A percentile compares a stretch with the other conserved stretches of the same genome.
Conservation (phyloP, 2,888 invertebrate species). For the Drosophila prolongata region DNA sequence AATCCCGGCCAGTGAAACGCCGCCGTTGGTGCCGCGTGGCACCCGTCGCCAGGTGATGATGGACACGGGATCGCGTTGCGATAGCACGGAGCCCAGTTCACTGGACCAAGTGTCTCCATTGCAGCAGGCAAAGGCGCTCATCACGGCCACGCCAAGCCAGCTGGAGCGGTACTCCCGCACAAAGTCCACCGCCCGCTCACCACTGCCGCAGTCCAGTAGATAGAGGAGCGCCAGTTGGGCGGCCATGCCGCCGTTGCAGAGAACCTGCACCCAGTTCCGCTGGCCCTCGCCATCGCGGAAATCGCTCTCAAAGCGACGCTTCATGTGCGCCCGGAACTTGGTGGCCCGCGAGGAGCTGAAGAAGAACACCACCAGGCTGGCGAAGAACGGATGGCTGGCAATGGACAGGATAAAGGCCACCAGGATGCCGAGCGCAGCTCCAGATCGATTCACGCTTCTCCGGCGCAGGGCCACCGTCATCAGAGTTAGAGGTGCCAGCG, state of each 20-base stretch:
- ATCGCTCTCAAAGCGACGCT: constrained; percentile 90
- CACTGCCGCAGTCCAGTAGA: constrained; percentile 91
- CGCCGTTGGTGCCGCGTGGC: constrained; percentile 95
- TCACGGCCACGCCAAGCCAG: constrained; percentile 92
- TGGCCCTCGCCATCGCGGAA: constrained; percentile 93
- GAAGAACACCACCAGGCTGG: constrained; percentile 91
- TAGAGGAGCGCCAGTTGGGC: constrained; percentile 91
- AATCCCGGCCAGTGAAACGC: constrained; percentile 88
- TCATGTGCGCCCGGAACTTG: constrained; percentile 88
- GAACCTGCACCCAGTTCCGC: constrained; percentile 94
- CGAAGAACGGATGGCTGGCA: constrained; percentile 91
- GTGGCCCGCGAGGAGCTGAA: constrained; percentile 92
- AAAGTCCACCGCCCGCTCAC: constrained; percentile 92
- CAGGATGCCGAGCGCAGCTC: constrained; percentile 89
- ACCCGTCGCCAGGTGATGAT: constrained; percentile 91
- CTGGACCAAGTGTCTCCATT: constrained; percentile 97
- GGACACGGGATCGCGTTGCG: constrained; percentile 88
- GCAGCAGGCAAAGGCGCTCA: constrained; percentile 92
- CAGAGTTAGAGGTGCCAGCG: constrained; percentile 86
- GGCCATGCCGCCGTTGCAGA: constrained; percentile 95
- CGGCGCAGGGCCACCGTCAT: constrained; percentile 88
- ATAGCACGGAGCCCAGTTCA: constrained; percentile 92
- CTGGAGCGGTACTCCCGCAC: constrained; percentile 90
- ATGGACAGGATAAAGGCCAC: constrained; percentile 92
- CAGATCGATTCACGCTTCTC: constrained; percentile 89